phyloP scores from a whole-genome alignment of 2,888 invertebrate genomes.

The Tinea trinotella region DNA sequence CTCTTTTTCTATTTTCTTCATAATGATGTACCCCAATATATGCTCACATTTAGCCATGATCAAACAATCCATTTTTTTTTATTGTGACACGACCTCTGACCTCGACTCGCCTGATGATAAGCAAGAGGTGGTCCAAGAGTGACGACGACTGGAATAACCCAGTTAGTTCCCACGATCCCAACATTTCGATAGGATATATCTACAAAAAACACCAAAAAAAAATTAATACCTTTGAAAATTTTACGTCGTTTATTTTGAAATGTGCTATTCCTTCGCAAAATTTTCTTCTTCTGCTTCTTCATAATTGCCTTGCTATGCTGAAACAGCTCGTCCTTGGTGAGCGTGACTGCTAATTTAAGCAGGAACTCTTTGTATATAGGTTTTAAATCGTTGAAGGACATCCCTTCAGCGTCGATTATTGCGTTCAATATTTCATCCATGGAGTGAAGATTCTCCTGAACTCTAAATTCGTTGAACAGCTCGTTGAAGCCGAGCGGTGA shows the following conservation, averaged over 20 bases:
- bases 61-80: too few species aligned
- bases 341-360: constrained; percentile 86
- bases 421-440: constrained; percentile 90
- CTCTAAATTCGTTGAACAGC: constrained; percentile 88
- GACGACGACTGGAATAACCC: too few species aligned
- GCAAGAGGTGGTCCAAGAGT: too few species aligned
- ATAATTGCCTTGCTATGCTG: constrained; percentile 92
- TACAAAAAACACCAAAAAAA: too few species aligned
- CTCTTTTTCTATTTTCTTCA: too few species aligned
- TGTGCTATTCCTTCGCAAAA: constrained; percentile 69
- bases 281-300: constrained; percentile 85
- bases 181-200: too few species aligned
- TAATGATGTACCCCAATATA: too few species aligned
- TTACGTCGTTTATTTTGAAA: constrained; percentile 73
- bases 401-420: constrained; percentile 92
- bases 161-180: too few species aligned
- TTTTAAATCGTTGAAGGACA: constrained; percentile 93
- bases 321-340: constrained; percentile 93
- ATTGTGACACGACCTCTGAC: too few species aligned
- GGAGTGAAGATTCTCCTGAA: constrained; percentile 90
- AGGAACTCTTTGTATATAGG: constrained; percentile 93
- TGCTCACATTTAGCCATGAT: too few species aligned
- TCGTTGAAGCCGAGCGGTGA: constrained; percentile 90
- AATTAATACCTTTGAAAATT: constrained; percentile 72
- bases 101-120: too few species aligned